A percentile compares a stretch with the other conserved stretches of the same genome.
Conservation (phyloP, 2,888 invertebrate species). For the Taphrorychus bicolor region DNA sequence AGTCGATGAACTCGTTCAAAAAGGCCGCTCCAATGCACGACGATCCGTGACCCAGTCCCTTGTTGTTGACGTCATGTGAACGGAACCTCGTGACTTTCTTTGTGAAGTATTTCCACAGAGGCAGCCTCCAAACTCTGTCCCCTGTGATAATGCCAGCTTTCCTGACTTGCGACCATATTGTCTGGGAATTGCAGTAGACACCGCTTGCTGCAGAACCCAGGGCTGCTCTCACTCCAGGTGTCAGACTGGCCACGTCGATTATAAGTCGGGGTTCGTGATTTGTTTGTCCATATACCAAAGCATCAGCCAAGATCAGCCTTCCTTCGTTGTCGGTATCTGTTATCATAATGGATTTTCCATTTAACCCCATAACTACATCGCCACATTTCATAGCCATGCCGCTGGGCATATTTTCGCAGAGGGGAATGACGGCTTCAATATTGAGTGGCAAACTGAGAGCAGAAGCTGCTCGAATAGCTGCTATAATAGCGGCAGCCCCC, state of each 20-base stretch:
- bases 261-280: conserved; percentile 69
- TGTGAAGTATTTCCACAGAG: conserved; percentile 65
- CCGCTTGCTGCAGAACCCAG: conserved; percentile 65
- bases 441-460: conserved; percentile 65
- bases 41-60: conserved; percentile 55
- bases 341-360: conserved; percentile 69
- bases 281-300: too few species aligned
- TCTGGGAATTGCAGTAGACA: conserved; percentile 64
- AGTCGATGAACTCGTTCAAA: conserved; percentile 64
- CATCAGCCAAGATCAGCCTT: too few species aligned
- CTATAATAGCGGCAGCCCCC: conserved; percentile 67
- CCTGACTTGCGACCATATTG: conserved; percentile 62
- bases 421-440: conserved; percentile 59
- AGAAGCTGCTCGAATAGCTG: conserved; percentile 63
- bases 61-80: conserved; percentile 58
- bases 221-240: conserved; percentile 64
- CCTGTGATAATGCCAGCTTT: conserved; percentile 65
- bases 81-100: conserved; percentile 58
- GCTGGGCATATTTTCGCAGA: conserved; percentile 64
- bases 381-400: conserved; percentile 67
- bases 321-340: conserved; percentile 68
- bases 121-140: conserved; percentile 68
- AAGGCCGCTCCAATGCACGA: conserved; percentile 59
- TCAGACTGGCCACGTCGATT: conserved; percentile 75
- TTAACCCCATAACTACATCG: conserved; percentile 60